Evolutionary conservation across 2,797 vertebrate species (phyloP), one percentile per base, ranked within the genome.

Genomic region (Geotrypetes seraphini): DNA sequence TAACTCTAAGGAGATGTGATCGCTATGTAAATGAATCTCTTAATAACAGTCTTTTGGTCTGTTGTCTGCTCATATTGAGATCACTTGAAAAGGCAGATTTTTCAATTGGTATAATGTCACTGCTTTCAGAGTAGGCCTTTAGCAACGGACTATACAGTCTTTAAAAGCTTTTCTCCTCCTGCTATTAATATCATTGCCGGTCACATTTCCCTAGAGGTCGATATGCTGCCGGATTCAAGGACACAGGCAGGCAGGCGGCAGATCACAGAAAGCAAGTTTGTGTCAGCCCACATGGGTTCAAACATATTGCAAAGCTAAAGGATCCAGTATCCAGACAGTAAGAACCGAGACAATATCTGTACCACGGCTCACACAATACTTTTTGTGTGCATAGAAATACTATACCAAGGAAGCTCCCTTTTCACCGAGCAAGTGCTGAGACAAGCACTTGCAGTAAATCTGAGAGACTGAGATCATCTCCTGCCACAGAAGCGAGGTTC

Each of bases 31-130:
- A n/a, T n/a, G n/a, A n/a, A n/a, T n/a, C n/a, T 28, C 64, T 59
- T 59, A 60, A 43, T 54, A 45, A 59, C 54, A 47, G 50, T 33
- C n/a, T n/a, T n/a, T n/a, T n/a, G n/a, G n/a, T n/a, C n/a, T n/a
- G n/a, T n/a, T n/a, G n/a, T n/a, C 52, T 54, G 44, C 4, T 54
- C 19, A 33, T 29, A 11, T 23, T 39, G 35, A 31, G 0, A 5
- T 29, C 24, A 31, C 42, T n/a, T n/a, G n/a, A n/a, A 31, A 9
- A 18, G 8, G 2, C 36, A n/a, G n/a, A n/a, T n/a, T n/a, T n/a
- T n/a, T n/a, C n/a, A n/a, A n/a, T n/a, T n/a, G n/a, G n/a, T n/a
- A n/a, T n/a, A n/a, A n/a, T n/a, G n/a, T n/a, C n/a, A n/a, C n/a
- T n/a, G n/a, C n/a, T n/a, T 43, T 39, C 2, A 8, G 24, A 21